Base-by-base conservation (phyloP, 2,888 invertebrate species). In the Dusona sp. region DNA sequence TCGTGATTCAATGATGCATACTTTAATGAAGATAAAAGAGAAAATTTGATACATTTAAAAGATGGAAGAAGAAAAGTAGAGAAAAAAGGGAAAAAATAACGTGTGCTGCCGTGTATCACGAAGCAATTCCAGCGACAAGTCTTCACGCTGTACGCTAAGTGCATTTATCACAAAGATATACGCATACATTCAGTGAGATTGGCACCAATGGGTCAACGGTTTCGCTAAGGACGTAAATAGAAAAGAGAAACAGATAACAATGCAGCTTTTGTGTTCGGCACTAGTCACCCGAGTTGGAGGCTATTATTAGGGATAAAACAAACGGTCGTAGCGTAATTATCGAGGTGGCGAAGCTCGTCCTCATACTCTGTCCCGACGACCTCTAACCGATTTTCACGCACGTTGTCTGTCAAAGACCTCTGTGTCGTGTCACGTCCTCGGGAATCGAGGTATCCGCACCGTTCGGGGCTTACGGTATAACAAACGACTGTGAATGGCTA, bases 271-370 rank as follows among this genome's bases (percentile, higher is more conserved):
- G 29, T 73, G 42, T 33, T 72, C 42, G 42, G 11, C 42, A 33
- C 72, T 48, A 22, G 22, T 13, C 13, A 33, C 25, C 54, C 33
- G 79, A 85, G 84, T 86, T 89, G 73, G 83, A 79, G 88, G 88
- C 90, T 90, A 89, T 91, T 92, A 91, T 91, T 91, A 90, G 90
- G 88, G 90, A 87, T 90, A 89, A 90, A 91, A 91, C 90, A 90
- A 91, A 92, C 91, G 90, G 88, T 90, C 87, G 88, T 89, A 90
- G 91, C 89, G 91, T 91, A 92, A 92, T 92, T 92, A 92, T 91
- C 91, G 90, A 89, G 82, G 61, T 29, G 79, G 85, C 48, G 72
- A 83, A 73, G 33, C 45, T 61, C 79, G 61, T 74, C 38, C 67
- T 68, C 38, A 64, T 64, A 64, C 45, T 83, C 45, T 57, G 57